Conservation (phyloP, 2,888 invertebrate genomes). For the Rotaria macrura region DNA sequence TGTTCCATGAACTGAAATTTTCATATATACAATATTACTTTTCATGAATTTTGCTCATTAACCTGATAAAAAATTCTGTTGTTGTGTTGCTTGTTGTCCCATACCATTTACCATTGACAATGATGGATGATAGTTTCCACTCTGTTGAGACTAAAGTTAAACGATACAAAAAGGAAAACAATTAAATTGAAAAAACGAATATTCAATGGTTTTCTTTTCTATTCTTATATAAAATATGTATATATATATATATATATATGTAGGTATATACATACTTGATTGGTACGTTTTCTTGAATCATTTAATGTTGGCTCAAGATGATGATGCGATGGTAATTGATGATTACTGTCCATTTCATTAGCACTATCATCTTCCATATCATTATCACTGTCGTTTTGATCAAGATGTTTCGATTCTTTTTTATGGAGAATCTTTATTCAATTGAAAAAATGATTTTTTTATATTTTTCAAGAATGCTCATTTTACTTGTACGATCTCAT, state of each 20-base stretch:
- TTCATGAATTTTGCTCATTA: too few species aligned
- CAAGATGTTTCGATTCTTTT: conserved; percentile 15
- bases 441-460: not conserved
- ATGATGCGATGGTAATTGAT: not conserved
- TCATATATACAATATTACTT: not conserved
- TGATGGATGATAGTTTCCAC: not conserved
- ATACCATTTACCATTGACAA: not conserved
- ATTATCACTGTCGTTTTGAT: conserved; percentile 20
- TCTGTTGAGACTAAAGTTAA: not conserved
- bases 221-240: too few species aligned
- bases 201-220: not conserved
- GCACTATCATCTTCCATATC: conserved; percentile 18
- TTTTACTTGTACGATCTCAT: conserved; percentile 92
- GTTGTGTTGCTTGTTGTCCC: not conserved
- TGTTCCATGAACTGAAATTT: not conserved
- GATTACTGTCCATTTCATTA: not conserved
- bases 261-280: not conserved
- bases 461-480: too few species aligned
- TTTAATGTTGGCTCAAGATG: not conserved
- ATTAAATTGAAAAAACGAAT: not conserved
- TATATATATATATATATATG: too few species aligned
- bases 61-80: not conserved
- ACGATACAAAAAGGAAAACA: not conserved
- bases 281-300: not conserved
- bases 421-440: not conserved